These are phyloP conservation scores for Ictidomys tridecemlineatus DNA, from an alignment of 2,113 vertebrate genomes.

Conservation along the genomic window DNA sequence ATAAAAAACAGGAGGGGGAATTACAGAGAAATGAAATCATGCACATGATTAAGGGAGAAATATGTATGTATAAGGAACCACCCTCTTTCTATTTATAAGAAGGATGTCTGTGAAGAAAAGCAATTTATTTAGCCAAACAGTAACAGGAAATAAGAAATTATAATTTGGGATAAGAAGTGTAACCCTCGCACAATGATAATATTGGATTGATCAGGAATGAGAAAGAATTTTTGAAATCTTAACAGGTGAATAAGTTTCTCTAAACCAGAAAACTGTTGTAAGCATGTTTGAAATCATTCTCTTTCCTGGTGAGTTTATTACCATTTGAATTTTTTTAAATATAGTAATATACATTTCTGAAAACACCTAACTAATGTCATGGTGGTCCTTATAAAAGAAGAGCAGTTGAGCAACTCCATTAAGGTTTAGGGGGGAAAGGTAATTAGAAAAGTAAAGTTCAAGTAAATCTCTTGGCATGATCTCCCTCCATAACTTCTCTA, in stretches of 20 bases:
- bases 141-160: slow-evolving; percentile 32
- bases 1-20: not conserved
- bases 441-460: not conserved
- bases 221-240: not conserved
- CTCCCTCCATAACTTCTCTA: not conserved
- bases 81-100: not conserved
- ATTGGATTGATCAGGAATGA: slow-evolving; percentile 8
- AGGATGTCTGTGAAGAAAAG: slow-evolving; percentile 26
- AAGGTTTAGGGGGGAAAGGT: not conserved
- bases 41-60: not conserved
- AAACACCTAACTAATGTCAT: not conserved
- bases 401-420: not conserved
- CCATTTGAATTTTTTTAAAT: slow-evolving; percentile 3
- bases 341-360: not conserved
- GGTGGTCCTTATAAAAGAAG: not conserved
- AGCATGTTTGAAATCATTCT: not conserved
- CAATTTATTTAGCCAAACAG: not conserved
- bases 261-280: not conserved
- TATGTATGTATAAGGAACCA: not conserved
- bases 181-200: not conserved
- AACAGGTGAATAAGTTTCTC: not conserved
- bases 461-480: not conserved
- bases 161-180: slow-evolving; percentile 9
- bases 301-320: not conserved
- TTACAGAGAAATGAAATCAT: not conserved